Percentiles rank a stretch among this genome's conserved stretches.
Conservation (phyloP, 2,797 vertebrate genomes). For the Catamblyrhynchus diadema region DNA sequence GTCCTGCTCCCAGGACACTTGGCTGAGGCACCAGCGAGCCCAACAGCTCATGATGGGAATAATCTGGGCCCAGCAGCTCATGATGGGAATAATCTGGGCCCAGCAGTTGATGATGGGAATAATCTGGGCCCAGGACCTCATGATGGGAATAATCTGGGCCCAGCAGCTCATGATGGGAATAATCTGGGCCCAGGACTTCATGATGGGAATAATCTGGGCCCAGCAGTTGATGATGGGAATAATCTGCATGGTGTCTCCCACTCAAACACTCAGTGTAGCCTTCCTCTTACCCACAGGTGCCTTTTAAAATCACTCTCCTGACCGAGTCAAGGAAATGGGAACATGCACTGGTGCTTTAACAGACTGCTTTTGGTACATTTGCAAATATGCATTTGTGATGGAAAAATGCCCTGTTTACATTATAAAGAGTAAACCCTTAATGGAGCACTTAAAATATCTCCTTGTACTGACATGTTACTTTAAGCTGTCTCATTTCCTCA, state of each 20-base stretch:
- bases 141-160: neutral
- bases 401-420: neutral
- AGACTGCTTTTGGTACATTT: neutral
- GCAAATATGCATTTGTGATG: neutral
- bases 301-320: neutral
- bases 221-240: accelerated
- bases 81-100: neutral
- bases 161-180: accelerated
- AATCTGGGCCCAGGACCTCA: too few relatives aligned
- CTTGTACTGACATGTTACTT: neutral
- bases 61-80: accelerated
- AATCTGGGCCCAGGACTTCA: too few relatives aligned
- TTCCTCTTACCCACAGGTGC: neutral
- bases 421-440: neutral
- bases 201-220: too few relatives aligned
- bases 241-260: neutral
- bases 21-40: neutral
- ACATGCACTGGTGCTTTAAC: neutral
- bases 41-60: neutral
- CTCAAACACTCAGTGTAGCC: neutral
- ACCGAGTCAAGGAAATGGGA: neutral
- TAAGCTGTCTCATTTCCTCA: neutral
- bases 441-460: neutral
- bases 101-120: accelerated
- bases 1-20: neutral